These are phyloP conservation scores for Pycnonotus jocosus DNA, from an alignment of 2,113 vertebrate genomes.

Conservation along the genomic window DNA sequence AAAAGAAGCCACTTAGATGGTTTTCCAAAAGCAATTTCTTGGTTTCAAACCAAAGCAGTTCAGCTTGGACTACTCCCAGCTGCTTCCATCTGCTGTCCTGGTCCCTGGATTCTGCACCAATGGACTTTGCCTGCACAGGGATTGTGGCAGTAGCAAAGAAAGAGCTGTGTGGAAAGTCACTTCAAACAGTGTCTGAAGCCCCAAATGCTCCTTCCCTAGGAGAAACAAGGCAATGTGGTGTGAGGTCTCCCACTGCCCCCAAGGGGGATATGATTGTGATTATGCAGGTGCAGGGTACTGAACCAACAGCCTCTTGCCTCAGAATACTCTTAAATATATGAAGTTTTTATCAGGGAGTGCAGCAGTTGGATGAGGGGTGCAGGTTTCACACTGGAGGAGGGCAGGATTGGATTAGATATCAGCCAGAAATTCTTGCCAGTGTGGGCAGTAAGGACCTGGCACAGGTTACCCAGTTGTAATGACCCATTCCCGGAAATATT, in stretches of 20 bases:
- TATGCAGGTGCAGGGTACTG: no score
- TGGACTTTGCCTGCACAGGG: neutral
- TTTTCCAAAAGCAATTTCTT: neutral
- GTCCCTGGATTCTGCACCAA: neutral
- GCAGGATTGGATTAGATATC: neutral
- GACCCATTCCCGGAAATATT: neutral
- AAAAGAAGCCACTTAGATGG: neutral
- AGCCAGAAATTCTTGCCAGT: neutral
- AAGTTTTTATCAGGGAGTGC: neutral
- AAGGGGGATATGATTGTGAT: neutral
- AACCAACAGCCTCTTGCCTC: neutral
- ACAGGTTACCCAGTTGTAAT: neutral
- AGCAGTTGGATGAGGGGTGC: neutral
- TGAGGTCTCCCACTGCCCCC: accelerated
- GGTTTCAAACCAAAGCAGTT: neutral
- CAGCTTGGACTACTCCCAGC: neutral
- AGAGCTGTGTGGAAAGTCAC: neutral
- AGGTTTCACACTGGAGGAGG: neutral
- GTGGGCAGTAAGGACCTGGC: neutral
- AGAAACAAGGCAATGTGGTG: neutral
- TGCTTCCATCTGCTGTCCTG: neutral
- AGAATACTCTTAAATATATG: neutral
- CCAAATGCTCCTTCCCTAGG: neutral
- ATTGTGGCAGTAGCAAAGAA: neutral
- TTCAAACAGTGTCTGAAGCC: neutral